Conservation (phyloP, 2,113 vertebrate species). For the Leptocoma aspasia region DNA sequence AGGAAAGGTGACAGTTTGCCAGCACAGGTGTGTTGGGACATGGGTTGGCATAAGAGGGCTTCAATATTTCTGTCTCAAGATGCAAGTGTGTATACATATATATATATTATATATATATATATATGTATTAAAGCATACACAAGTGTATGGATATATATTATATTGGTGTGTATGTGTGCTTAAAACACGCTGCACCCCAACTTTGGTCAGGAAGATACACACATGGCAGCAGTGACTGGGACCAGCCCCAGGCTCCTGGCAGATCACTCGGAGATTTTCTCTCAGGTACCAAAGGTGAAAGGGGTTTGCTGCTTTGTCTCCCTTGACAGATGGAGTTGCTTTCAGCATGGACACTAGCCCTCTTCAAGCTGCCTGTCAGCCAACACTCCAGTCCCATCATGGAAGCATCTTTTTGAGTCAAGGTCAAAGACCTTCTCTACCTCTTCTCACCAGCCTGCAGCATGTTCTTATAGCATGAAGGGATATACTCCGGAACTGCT, state of each 20-base stretch:
- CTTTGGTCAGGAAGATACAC: background rate
- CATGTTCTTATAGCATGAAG: too few species aligned
- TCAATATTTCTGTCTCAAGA: background rate
- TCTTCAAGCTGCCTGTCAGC: background rate
- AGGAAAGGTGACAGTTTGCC: background rate
- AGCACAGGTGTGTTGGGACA: background rate
- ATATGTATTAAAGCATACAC: fast-evolving
- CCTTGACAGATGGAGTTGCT: background rate
- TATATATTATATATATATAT: fast-evolving
- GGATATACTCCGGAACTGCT: too few species aligned
- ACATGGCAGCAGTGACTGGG: background rate
- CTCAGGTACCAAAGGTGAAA: background rate
- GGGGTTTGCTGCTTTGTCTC: background rate
- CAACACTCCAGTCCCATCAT: background rate
- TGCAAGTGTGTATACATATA: background rate
- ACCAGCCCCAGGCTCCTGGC: background rate
- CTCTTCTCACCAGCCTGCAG: background rate
- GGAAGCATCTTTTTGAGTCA: background rate
- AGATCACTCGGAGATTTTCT: background rate
- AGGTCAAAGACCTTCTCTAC: background rate
- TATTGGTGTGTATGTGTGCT: background rate
- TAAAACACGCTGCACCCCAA: background rate
- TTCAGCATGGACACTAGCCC: background rate
- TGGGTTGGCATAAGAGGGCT: background rate
- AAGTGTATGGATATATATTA: background rate